phyloP scores from a whole-genome alignment of 2,113 vertebrate genomes.

The Chloebia gouldiae region DNA sequence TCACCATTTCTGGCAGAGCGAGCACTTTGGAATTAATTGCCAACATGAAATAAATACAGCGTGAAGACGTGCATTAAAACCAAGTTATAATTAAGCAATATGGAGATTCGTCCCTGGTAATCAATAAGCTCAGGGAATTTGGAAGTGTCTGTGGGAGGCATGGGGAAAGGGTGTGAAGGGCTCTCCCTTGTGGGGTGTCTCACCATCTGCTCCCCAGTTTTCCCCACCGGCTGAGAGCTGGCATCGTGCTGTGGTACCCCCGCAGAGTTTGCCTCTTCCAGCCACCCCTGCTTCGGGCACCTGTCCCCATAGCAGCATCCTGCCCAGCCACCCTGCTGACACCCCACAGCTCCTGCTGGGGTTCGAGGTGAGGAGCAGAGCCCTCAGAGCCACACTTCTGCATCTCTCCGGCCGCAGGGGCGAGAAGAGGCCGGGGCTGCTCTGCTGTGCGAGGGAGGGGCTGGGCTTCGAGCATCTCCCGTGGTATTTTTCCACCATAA shows the following conservation, averaged over 20 bases:
- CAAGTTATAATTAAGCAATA: not conserved
- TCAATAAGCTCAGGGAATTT: not conserved
- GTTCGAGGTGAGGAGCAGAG: not conserved
- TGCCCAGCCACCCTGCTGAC: not conserved
- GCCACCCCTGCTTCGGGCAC: not conserved
- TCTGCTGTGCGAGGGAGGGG: not conserved
- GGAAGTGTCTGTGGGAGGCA: not conserved
- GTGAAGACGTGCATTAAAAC: not conserved
- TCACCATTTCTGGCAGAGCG: not conserved
- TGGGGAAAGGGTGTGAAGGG: not conserved
- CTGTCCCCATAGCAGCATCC: accelerated
- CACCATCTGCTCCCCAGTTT: not conserved
- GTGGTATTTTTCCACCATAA: not conserved
- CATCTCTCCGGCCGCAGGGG: not conserved
- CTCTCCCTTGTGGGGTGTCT: not conserved
- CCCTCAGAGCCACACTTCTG: not conserved
- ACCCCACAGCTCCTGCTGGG: too few species aligned
- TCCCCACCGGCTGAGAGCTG: not conserved
- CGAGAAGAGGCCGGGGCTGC: accelerated
- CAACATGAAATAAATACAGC: not conserved
- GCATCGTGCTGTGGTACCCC: not conserved
- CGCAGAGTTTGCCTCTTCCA: not conserved
- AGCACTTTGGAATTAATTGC: slow-evolving; percentile 3
- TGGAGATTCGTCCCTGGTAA: not conserved
- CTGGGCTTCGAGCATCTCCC: not conserved